A percentile compares a stretch with the other conserved stretches of the same genome.
Evolutionary conservation across 1,140 invertebrate species (phyloP).

Genomic region (Drosophila arizonae): DNA sequence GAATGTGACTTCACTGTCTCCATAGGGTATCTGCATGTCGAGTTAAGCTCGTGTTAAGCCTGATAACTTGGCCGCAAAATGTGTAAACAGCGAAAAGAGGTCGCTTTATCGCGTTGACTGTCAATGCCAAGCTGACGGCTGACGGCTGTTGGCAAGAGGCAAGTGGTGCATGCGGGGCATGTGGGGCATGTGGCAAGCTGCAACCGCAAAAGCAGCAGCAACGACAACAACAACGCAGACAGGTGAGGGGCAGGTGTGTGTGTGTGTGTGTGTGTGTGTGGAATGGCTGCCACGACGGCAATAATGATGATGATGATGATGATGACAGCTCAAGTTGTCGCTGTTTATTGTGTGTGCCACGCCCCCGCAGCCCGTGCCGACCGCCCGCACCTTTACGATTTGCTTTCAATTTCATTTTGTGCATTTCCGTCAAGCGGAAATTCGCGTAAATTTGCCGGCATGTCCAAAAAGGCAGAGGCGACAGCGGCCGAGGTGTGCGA

Average conservation of each 20-base stretch:
- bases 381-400: background rate
- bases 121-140: conserved; percentile 30
- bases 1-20: too few relatives aligned
- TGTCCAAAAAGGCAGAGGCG: conserved; percentile 42
- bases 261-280: too few relatives aligned
- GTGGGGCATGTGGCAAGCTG: background rate
- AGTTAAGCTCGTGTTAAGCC: background rate
- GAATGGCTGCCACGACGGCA: conserved; percentile 9
- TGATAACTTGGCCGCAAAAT: conserved; percentile 25
- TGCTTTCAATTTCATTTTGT: conserved; percentile 73
- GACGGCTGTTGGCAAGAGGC: background rate
- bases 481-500: background rate
- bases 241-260: background rate
- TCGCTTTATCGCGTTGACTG: conserved; percentile 37
- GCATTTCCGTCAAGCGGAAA: conserved; percentile 79
- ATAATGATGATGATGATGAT: background rate
- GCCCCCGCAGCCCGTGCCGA: background rate
- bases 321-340: conserved; percentile 48
- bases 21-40: background rate
- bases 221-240: conserved; percentile 1
- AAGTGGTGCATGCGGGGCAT: background rate
- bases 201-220: conserved; percentile 20
- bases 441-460: conserved; percentile 77
- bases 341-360: conserved; percentile 12
- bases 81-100: conserved; percentile 44